phyloP scores from a whole-genome alignment of 2,888 invertebrate species.

The Temnothorax ravouxi region DNA sequence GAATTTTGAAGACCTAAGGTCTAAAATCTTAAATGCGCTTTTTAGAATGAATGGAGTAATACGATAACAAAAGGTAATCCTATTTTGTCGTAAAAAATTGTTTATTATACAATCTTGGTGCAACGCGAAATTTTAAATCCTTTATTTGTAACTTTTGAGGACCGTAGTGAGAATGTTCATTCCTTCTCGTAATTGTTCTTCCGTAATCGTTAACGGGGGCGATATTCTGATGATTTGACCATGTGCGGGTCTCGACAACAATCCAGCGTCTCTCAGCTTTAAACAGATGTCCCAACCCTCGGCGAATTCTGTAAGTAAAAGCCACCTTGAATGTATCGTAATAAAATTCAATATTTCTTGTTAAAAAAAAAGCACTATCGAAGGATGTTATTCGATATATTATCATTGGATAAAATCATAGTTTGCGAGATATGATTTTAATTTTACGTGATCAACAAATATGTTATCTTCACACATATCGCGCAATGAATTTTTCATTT shows the following conservation, averaged over 20 bases:
- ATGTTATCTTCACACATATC: slow-evolving; percentile 17
- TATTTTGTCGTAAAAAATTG: neutral
- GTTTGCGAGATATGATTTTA: slow-evolving; percentile 15
- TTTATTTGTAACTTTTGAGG: slow-evolving; percentile 69
- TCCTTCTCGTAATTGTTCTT: slow-evolving; percentile 88
- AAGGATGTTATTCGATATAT: neutral
- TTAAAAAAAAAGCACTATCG: neutral
- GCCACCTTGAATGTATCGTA: neutral
- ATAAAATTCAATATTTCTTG: slow-evolving; percentile 12
- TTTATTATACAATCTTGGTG: neutral
- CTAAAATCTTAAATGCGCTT: neutral
- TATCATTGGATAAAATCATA: neutral
- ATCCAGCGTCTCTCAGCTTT: slow-evolving; percentile 89
- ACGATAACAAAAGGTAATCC: neutral
- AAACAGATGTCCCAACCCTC: slow-evolving; percentile 91
- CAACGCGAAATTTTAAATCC: neutral
- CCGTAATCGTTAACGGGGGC: slow-evolving; percentile 90
- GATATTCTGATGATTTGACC: slow-evolving; percentile 91
- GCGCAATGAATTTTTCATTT: slow-evolving; percentile 1
- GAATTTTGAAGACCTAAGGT: neutral
- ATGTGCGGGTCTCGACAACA: slow-evolving; percentile 92
- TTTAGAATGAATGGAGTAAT: neutral
- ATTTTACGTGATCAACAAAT: slow-evolving; percentile 7
- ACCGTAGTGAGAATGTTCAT: slow-evolving; percentile 87
- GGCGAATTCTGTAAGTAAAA: slow-evolving; percentile 86